Conservation (phyloP, 1,140 invertebrate species). For the Hesperophylax magnus region DNA sequence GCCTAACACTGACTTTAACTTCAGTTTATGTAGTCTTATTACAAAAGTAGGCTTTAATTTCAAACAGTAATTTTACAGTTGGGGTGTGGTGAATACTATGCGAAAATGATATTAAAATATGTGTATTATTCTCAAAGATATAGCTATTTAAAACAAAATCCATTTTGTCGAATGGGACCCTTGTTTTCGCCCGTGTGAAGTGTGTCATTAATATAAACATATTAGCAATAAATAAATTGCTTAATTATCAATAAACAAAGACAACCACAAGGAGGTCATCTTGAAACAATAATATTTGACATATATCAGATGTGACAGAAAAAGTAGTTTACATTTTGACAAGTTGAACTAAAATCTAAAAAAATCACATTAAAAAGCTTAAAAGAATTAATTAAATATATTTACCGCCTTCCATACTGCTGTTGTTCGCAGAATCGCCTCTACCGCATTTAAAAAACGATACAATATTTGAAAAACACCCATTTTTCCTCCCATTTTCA, state of each 20-base stretch:
- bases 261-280: neutral
- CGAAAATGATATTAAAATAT: too few relatives aligned
- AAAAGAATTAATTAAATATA: neutral
- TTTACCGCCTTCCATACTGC: constrained; percentile 1
- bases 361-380: neutral
- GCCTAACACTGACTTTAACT: too few relatives aligned
- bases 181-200: too few relatives aligned
- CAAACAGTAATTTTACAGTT: too few relatives aligned
- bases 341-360: neutral
- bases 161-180: too few relatives aligned
- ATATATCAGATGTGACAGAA: neutral
- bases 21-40: too few relatives aligned
- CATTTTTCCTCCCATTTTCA: constrained; percentile 12
- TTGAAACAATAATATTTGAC: neutral
- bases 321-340: neutral
- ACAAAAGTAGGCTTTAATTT: too few relatives aligned
- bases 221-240: too few relatives aligned
- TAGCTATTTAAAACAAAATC: too few relatives aligned
- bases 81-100: too few relatives aligned
- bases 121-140: too few relatives aligned
- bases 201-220: too few relatives aligned
- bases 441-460: constrained; percentile 28
- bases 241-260: neutral
- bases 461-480: constrained; percentile 16
- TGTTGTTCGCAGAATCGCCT: neutral